A percentile compares a stretch with the other conserved stretches of the same genome.
Conservation (phyloP, 1,140 invertebrate genomes). For the Cylas formicarius region DNA sequence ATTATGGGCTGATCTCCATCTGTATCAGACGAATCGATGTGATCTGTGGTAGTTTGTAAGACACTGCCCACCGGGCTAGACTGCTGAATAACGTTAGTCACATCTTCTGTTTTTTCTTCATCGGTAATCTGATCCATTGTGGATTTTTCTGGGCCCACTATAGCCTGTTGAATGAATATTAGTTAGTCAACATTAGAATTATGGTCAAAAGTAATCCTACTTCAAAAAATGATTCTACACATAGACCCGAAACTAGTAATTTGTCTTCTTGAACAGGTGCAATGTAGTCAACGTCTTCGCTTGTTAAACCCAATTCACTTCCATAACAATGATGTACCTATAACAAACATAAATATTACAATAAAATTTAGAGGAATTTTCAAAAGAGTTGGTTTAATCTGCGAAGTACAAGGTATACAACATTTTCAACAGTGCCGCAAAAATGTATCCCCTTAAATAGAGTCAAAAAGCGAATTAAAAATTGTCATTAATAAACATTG, state of each 20-base stretch:
- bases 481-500: not conserved
- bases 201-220: too few relatives aligned
- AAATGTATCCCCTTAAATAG: slow-evolving; percentile 1
- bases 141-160: too few relatives aligned
- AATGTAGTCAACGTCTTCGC: slow-evolving; percentile 86
- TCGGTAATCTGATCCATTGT: too few relatives aligned
- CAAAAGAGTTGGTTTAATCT: not conserved
- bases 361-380: not conserved
- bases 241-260: slow-evolving; percentile 45
- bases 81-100: too few relatives aligned
- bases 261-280: slow-evolving; percentile 51
- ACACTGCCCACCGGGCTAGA: too few relatives aligned
- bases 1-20: too few relatives aligned
- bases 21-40: too few relatives aligned
- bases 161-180: too few relatives aligned
- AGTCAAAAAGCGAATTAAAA: not conserved
- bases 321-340: slow-evolving; percentile 82
- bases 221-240: slow-evolving; percentile 51
- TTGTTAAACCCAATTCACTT: slow-evolving; percentile 84
- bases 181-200: too few relatives aligned
- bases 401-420: not conserved
- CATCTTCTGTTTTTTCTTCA: too few relatives aligned
- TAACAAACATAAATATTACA: slow-evolving; percentile 1
- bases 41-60: too few relatives aligned
- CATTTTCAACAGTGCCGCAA: not conserved